Percentiles rank a stretch among this genome's conserved stretches.
Conservation (phyloP, 2,888 invertebrate genomes). For the Ornithoptera priamus region DNA sequence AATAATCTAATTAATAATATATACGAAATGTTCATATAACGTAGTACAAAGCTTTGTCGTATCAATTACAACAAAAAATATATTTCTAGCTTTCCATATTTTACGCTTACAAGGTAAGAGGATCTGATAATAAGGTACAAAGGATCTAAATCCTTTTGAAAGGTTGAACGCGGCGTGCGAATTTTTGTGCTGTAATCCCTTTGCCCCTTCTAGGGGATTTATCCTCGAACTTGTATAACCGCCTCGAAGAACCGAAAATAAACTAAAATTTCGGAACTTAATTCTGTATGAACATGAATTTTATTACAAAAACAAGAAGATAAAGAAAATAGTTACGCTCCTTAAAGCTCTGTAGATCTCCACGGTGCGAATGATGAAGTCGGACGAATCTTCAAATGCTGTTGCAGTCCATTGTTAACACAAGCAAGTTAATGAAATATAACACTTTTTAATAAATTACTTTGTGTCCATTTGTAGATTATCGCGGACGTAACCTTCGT, state of each 20-base stretch:
- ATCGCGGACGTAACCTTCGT: background rate
- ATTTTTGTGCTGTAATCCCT: constrained; percentile 55
- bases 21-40: background rate
- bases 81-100: background rate
- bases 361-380: background rate
- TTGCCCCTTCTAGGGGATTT: constrained; percentile 57
- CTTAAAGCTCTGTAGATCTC: constrained; percentile 11
- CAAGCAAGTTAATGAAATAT: background rate
- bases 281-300: constrained; percentile 33
- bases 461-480: constrained; percentile 5
- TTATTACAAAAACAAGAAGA: background rate
- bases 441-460: background rate
- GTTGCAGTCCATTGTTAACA: background rate
- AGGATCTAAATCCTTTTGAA: constrained; percentile 57
- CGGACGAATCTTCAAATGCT: background rate
- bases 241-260: constrained; percentile 47
- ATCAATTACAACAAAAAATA: constrained; percentile 1
- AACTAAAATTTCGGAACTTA: constrained; percentile 43
- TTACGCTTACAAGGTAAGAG: constrained; percentile 10
- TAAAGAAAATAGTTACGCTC: constrained; percentile 24
- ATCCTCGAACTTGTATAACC: constrained; percentile 55
- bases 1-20: background rate
- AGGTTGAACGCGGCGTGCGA: constrained; percentile 52
- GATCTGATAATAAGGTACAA: constrained; percentile 41
- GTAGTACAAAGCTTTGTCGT: background rate